Evolutionary conservation across 2,113 vertebrate species (phyloP).

Genomic region (Heterochromis multidens): DNA sequence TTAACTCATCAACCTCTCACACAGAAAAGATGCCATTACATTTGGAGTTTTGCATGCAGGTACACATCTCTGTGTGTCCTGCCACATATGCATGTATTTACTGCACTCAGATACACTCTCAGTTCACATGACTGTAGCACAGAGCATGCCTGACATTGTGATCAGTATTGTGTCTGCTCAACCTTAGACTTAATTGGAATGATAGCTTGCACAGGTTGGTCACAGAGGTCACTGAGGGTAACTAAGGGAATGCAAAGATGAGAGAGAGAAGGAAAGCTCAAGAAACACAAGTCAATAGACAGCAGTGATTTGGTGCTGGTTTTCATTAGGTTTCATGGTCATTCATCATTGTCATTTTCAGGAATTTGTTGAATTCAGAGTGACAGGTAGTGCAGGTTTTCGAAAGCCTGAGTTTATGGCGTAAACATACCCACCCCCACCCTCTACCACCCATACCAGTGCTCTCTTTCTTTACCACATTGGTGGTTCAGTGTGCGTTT

Average conservation of each 20-base stretch:
- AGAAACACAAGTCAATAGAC: neutral
- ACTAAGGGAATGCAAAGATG: constrained; percentile 37
- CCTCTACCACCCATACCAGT: neutral
- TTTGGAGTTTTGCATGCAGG: neutral
- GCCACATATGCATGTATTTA: constrained; percentile 3
- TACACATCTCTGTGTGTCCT: neutral
- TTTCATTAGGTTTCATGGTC: neutral
- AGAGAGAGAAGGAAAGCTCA: neutral
- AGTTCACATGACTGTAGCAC: constrained; percentile 17
- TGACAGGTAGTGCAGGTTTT: constrained; percentile 8
- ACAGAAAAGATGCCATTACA: neutral
- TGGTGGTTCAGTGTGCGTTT: constrained; percentile 24
- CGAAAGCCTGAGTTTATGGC: neutral
- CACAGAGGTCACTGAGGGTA: constrained; percentile 46
- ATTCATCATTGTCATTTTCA: neutral
- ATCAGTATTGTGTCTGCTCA: constrained; percentile 14
- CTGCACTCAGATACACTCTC: neutral
- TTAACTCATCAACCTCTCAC: constrained; percentile 30
- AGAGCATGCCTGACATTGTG: neutral
- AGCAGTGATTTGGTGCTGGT: neutral
- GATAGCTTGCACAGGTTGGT: constrained; percentile 19
- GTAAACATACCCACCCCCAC: neutral
- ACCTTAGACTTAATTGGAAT: constrained; percentile 50
- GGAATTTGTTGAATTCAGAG: neutral
- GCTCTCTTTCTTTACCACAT: neutral